Percentiles rank a stretch among this genome's conserved stretches.
phyloP scores from a whole-genome alignment of 1,140 invertebrate species.

The Aethina tumida region DNA sequence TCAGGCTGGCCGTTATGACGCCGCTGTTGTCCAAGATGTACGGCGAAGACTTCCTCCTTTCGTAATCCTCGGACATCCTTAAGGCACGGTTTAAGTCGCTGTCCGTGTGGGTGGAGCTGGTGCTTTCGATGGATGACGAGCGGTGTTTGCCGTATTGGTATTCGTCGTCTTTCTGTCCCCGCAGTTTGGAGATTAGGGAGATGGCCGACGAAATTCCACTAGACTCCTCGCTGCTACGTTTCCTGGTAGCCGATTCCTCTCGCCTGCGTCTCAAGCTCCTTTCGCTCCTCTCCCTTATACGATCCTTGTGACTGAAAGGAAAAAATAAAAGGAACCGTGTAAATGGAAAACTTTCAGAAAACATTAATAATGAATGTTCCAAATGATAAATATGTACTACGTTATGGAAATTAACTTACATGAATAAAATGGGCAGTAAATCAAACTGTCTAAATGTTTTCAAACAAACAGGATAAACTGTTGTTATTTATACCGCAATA shows the following conservation, averaged over 20 bases:
- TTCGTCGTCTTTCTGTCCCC: slow-evolving; percentile 26
- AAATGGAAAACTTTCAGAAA: too few species aligned
- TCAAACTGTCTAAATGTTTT: too few species aligned
- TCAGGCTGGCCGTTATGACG: slow-evolving; percentile 71
- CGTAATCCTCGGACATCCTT: slow-evolving; percentile 33
- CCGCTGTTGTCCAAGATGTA: slow-evolving; percentile 42
- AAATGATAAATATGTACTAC: too few species aligned
- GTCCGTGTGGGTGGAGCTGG: slow-evolving; percentile 37
- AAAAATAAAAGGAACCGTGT: slow-evolving; percentile 3
- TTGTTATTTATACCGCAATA: too few species aligned
- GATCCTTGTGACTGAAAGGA: slow-evolving; percentile 33
- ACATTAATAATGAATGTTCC: too few species aligned
- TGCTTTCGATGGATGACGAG: slow-evolving; percentile 33
- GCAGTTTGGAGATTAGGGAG: slow-evolving; percentile 41
- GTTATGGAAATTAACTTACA: too few species aligned
- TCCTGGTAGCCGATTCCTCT: slow-evolving; percentile 30
- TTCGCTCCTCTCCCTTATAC: slow-evolving; percentile 34
- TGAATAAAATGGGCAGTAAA: too few species aligned
- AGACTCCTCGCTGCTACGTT: slow-evolving; percentile 34
- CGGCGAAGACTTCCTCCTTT: slow-evolving; percentile 41
- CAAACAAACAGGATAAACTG: too few species aligned
- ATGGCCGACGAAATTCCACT: slow-evolving; percentile 39
- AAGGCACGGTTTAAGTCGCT: slow-evolving; percentile 37
- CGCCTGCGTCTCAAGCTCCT: slow-evolving; percentile 34
- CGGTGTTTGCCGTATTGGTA: slow-evolving; percentile 18